Evolutionary conservation across 2,888 invertebrate genomes (phyloP), one percentile per base, ranked within the genome.

Genomic region (Camponotus fellah): DNA sequence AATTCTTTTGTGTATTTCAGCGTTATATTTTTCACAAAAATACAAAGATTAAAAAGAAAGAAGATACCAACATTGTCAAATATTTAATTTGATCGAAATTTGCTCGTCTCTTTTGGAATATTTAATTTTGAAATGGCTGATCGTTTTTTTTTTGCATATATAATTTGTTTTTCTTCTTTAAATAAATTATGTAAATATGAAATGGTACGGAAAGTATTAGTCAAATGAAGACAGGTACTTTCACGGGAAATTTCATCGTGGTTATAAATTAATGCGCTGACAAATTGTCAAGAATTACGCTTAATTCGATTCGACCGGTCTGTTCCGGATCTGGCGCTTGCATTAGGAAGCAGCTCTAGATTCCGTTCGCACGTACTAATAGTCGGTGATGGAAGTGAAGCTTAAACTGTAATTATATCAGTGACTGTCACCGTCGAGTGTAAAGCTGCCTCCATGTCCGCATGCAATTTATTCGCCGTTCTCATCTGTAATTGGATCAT

Each of bases 381-480:
- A 66, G 58, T 68, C 43, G 58, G 32, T 68, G 77, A 79, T 79
- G 69, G 43, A 17, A 60, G 46, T 21, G 69, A 46, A 46, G 79
- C 69, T 79, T 69, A 79, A 79, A 69, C 79, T 60, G 79, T 68
- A 79, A 79, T 79, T 69, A 79, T 60, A 79, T 79, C 79, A 79
- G 60, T 6, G 60, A 60, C 68, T 79, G 77, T 68, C 68, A 32
- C 40, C 32, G 43, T 12, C 17, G 49, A 34, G 37, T 6, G 68
- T 53, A 79, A 68, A 79, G 69, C 69, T 69, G 69, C 60, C 60
- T 60, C 69, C 40, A 40, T 46, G 79, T 79, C 69, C 68, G 60
- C 34, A 6, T 79, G 77, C 77, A 69, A 79, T 79, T 79, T 79
- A 69, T 79, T 79, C 69, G 34, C 43, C 34, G 43, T 69, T 58